Conservation (phyloP, 2,113 vertebrate genomes). For the Podocnemis expansa region DNA sequence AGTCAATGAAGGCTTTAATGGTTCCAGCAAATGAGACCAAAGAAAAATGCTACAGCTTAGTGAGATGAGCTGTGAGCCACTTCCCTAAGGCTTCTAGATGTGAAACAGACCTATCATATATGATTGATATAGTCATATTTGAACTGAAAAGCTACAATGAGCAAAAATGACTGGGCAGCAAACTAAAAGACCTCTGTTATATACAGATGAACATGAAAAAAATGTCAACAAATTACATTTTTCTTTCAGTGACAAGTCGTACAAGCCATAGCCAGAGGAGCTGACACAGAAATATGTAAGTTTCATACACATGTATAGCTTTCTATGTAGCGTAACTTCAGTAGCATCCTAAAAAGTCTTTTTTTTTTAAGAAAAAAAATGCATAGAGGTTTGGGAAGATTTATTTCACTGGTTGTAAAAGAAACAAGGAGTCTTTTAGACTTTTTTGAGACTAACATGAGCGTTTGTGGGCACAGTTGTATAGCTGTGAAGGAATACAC, state of each 20-base stretch:
- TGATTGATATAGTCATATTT: constrained; percentile 40
- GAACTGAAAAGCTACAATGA: constrained; percentile 50
- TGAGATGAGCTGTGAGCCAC: constrained; percentile 11
- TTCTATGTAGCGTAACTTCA: neutral
- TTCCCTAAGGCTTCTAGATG: constrained; percentile 31
- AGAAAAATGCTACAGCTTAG: neutral
- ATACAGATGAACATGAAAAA: neutral
- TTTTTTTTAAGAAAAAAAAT: neutral
- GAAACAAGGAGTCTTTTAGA: too few relatives aligned
- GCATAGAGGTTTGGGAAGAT: neutral
- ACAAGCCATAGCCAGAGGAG: neutral
- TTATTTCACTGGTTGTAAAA: neutral
- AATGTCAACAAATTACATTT: constrained; percentile 34
- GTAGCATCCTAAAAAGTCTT: neutral
- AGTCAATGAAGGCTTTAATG: constrained; percentile 37
- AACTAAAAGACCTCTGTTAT: constrained; percentile 25
- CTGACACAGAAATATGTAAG: constrained; percentile 12
- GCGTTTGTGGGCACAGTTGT: neutral
- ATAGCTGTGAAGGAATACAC: neutral
- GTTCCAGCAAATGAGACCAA: constrained; percentile 39
- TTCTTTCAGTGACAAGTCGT: neutral
- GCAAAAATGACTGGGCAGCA: constrained; percentile 20
- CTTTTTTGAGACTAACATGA: too few relatives aligned
- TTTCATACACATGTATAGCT: neutral
- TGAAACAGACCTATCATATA: neutral